Conservation (phyloP, 2,888 invertebrate species). For the Agonopterix subpropinquella region DNA sequence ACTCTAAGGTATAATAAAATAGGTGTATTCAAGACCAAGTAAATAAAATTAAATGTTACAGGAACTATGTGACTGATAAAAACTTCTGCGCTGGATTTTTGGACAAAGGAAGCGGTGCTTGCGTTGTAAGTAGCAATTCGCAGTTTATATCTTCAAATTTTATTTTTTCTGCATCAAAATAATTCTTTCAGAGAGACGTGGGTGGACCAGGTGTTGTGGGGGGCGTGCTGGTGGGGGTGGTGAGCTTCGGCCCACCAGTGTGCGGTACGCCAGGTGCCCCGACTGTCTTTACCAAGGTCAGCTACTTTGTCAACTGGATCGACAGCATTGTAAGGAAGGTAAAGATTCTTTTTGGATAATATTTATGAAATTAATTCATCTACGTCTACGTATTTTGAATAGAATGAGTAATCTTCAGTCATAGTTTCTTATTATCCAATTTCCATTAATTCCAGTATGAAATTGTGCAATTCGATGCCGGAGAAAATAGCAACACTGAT, state of each 20-base stretch:
- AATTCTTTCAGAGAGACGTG: slow-evolving; percentile 1
- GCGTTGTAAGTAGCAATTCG: background rate
- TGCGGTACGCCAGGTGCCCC: slow-evolving; percentile 7
- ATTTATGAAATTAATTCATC: too few species aligned
- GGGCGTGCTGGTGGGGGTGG: slow-evolving; percentile 5
- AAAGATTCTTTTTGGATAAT: too few species aligned
- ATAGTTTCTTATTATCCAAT: too few species aligned
- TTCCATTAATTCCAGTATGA: too few species aligned
- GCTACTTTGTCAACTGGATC: slow-evolving; percentile 4
- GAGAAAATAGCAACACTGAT: too few species aligned
- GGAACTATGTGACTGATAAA: background rate
- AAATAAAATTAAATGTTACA: background rate
- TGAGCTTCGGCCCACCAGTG: slow-evolving; percentile 8
- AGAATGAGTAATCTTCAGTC: too few species aligned
- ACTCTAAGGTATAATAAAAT: too few species aligned
- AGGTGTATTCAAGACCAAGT: background rate
- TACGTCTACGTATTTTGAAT: too few species aligned
- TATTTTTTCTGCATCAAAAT: too few species aligned
- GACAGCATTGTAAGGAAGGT: background rate
- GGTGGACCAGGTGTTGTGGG: slow-evolving; percentile 1
- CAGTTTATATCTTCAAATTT: too few species aligned
- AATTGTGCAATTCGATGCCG: too few species aligned
- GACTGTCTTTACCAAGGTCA: slow-evolving; percentile 4
- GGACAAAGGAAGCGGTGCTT: slow-evolving; percentile 1
- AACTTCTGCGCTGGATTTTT: slow-evolving; percentile 3